Base-by-base conservation (phyloP, 2,797 vertebrate species). In the Bryconaethiops microstoma region DNA sequence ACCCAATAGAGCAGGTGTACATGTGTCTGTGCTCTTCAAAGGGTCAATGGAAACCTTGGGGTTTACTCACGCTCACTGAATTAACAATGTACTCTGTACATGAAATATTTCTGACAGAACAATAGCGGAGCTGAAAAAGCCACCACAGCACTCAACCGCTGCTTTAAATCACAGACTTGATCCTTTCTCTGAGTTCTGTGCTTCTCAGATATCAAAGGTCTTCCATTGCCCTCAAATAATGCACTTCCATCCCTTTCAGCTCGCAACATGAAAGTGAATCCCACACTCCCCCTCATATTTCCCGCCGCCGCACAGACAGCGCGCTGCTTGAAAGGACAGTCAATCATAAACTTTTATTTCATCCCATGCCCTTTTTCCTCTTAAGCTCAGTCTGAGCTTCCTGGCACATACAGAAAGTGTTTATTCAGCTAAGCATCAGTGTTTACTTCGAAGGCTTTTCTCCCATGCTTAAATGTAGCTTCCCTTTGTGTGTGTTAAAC, bases 181-280 rank as follows among this genome's bases (percentile, higher is more conserved):
- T 91, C 88, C 87, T 89, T 91, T 91, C 90, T 91, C 87, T 87
- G 86, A 70, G 80, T 84, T 87, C 55, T 78, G 79, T 76, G 84
- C 85, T 80, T 90, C 92, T 94, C 93, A 83, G 80, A 94, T 92
- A 94, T 94, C 93, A 93, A 93, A 94, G 91, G 89, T 89, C 87
- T 63, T 86, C 88, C 71, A 12, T 69, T 59, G 29, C 69, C 74
- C 85, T 87, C 86, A 80, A 88, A 91, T 90, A 87, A 87, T 91
- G 57, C 85, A 90, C 89, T 81, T 89, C 87, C 88, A 89, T 90
- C 90, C 86, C 87, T 90, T 92, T 91, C 88, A 90, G 91, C 83
- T 60, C 50, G 65, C 81, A 55, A 90, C 91, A 92, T 93, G 89
- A 94, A 94, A 93, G 90, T 84, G 83, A 88, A 87, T 88, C 86